phyloP scores from a whole-genome alignment of 2,888 invertebrate genomes.

The Diarsia rubi region DNA sequence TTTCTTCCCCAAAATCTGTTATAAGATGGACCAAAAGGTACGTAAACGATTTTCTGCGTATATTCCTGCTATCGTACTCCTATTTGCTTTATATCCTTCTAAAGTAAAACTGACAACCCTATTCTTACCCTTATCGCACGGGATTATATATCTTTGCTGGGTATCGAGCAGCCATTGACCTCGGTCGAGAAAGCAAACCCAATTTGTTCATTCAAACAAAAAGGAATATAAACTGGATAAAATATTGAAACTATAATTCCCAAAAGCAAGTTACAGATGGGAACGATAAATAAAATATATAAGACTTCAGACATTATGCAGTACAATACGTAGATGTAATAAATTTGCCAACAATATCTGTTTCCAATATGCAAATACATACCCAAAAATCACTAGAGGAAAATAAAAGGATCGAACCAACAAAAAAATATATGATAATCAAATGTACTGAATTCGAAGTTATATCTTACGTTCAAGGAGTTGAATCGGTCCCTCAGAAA shows the following conservation, averaged over 20 bases:
- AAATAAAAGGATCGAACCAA: conserved; percentile 83
- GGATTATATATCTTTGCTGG: conserved; percentile 57
- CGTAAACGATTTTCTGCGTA: conserved; percentile 45
- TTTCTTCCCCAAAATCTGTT: conserved; percentile 51
- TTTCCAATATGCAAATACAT: conserved; percentile 88
- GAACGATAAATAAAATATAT: conserved; percentile 74
- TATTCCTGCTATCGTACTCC: conserved; percentile 32
- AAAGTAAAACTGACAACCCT: conserved; percentile 61
- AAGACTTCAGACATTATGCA: conserved; percentile 78
- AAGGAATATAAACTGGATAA: conserved; percentile 53
- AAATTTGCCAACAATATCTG: conserved; percentile 86
- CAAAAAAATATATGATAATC: conserved; percentile 87
- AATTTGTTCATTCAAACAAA: conserved; percentile 58
- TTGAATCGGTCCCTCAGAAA: conserved; percentile 66
- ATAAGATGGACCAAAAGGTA: conserved; percentile 28
- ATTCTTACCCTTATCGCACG: conserved; percentile 59
- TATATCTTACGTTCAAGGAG: conserved; percentile 74
- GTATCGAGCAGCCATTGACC: conserved; percentile 57
- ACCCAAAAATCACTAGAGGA: conserved; percentile 85
- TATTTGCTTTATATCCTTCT: conserved; percentile 59
- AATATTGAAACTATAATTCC: conserved; percentile 70
- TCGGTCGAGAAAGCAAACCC: conserved; percentile 51
- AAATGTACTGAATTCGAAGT: conserved; percentile 81
- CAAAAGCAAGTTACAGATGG: conserved; percentile 59
- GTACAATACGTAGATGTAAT: conserved; percentile 81